A percentile compares a stretch with the other conserved stretches of the same genome.
These are phyloP conservation scores for Alexandromys fortis DNA, from an alignment of 2,113 vertebrate species.

Conservation along the genomic window DNA sequence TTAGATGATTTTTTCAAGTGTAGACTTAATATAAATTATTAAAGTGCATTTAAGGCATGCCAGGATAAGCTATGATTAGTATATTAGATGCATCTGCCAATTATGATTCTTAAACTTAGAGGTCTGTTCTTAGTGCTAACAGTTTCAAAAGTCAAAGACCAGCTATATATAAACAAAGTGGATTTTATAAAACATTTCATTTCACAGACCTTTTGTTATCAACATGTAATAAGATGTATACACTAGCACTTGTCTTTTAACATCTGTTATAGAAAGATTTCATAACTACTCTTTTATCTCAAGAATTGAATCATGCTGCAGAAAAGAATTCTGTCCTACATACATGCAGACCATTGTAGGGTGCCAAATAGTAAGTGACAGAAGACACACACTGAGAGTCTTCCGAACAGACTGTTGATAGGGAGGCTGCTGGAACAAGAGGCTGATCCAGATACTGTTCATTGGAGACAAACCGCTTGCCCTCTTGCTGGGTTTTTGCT, in stretches of 20 bases:
- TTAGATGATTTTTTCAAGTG: neutral
- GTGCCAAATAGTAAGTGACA: neutral
- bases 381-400: neutral
- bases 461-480: neutral
- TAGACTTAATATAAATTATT: neutral
- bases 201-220: conserved; percentile 85
- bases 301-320: neutral
- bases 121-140: neutral
- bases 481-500: neutral
- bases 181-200: conserved; percentile 87
- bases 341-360: neutral
- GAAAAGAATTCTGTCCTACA: neutral
- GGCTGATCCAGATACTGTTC: neutral
- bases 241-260: conserved; percentile 85
- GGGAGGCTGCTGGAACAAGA: neutral
- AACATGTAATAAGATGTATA: conserved; percentile 75
- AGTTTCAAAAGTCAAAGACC: neutral
- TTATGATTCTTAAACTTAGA: neutral
- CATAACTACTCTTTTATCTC: conserved; percentile 84
- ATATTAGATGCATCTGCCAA: neutral
- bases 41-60: neutral
- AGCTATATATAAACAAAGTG: conserved; percentile 82
- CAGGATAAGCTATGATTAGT: neutral
- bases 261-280: conserved; percentile 87
- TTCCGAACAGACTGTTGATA: neutral